These are phyloP conservation scores for Lymantria monacha DNA, from an alignment of 2,888 invertebrate genomes.

Conservation along the genomic window DNA sequence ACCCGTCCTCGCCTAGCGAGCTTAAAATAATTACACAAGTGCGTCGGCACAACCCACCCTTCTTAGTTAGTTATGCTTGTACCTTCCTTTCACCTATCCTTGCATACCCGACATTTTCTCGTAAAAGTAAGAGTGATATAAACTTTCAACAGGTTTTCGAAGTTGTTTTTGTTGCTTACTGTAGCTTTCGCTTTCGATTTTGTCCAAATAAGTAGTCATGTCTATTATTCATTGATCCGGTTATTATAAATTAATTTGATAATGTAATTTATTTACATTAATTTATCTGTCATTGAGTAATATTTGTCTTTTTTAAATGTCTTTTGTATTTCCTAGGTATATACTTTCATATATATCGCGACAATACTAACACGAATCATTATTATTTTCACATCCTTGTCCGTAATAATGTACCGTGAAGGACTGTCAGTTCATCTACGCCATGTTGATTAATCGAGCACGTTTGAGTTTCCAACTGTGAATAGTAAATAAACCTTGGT, in stretches of 20 bases:
- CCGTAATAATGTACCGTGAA: slow-evolving; percentile 39
- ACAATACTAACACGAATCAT: too few relatives aligned
- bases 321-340: neutral
- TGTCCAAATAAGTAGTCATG: slow-evolving; percentile 16
- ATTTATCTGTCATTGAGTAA: too few relatives aligned
- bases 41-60: slow-evolving; percentile 54
- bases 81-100: slow-evolving; percentile 37
- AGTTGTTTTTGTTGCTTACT: slow-evolving; percentile 36
- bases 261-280: too few relatives aligned
- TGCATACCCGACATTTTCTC: slow-evolving; percentile 43
- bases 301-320: too few relatives aligned
- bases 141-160: slow-evolving; percentile 56
- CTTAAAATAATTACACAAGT: slow-evolving; percentile 81
- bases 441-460: slow-evolving; percentile 71
- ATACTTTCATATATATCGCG: too few relatives aligned
- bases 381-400: neutral
- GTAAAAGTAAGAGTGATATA: slow-evolving; percentile 49
- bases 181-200: slow-evolving; percentile 60
- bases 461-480: slow-evolving; percentile 72
- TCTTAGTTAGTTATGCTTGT: slow-evolving; percentile 54
- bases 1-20: slow-evolving; percentile 60
- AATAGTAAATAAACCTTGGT: slow-evolving; percentile 75
- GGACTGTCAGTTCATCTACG: slow-evolving; percentile 47
- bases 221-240: slow-evolving; percentile 21
- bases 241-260: slow-evolving; percentile 10